Conservation (phyloP, 37 sponge, comb jelly and placozoan genomes). For the Agelas oroides region DNA sequence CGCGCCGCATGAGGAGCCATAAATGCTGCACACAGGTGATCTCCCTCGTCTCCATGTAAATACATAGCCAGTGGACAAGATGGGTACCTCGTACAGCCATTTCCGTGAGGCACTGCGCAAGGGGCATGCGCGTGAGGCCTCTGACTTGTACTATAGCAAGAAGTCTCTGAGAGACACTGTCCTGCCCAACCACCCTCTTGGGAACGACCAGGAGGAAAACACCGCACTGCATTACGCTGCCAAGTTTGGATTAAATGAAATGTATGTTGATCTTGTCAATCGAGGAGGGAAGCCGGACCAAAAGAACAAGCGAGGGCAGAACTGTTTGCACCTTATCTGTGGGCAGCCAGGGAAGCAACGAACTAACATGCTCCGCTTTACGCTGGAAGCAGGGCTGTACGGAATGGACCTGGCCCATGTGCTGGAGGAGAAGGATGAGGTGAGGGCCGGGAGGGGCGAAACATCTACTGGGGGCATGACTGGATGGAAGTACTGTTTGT, state of each 20-base stretch:
- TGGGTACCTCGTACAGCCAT: conserved; percentile 45
- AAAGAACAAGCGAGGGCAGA: conserved; percentile 38
- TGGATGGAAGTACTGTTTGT: background rate
- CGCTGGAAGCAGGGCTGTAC: conserved; percentile 9
- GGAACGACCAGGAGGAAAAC: conserved; percentile 17
- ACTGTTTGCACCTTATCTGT: conserved; percentile 73
- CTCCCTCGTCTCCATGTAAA: too few species aligned
- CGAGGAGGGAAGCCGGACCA: conserved; percentile 21
- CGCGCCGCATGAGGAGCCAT: too few species aligned
- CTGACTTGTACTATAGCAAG: conserved; percentile 21
- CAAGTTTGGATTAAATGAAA: conserved; percentile 9
- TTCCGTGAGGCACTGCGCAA: conserved; percentile 45
- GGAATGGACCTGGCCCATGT: conserved; percentile 36
- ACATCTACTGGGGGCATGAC: background rate
- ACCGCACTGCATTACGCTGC: conserved; percentile 67
- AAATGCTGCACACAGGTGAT: too few species aligned
- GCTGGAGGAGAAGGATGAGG: conserved; percentile 43
- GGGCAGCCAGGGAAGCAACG: background rate
- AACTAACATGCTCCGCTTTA: conserved; percentile 14
- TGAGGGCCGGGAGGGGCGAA: background rate
- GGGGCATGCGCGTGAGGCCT: conserved; percentile 29
- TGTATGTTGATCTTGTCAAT: conserved; percentile 46
- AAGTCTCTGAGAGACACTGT: conserved; percentile 32
- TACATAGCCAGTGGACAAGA: too few species aligned
- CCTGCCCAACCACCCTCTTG: conserved; percentile 43